Percentiles rank a stretch among this genome's conserved stretches.
These are phyloP conservation scores for Morpho helenor DNA, from an alignment of 2,888 invertebrate species.

Conservation along the genomic window DNA sequence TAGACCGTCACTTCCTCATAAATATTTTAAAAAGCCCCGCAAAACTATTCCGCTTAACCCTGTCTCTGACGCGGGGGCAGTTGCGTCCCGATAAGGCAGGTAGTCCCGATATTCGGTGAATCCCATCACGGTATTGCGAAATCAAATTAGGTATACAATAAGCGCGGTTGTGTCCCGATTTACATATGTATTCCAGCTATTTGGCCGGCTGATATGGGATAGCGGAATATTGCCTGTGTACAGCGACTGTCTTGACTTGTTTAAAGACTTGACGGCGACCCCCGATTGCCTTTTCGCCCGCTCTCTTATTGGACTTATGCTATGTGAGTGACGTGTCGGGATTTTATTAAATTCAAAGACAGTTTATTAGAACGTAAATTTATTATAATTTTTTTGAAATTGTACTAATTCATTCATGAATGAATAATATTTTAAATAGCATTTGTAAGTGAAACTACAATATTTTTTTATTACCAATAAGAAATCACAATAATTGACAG, in stretches of 20 bases:
- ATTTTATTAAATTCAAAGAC: not conserved
- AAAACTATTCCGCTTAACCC: conserved; percentile 70
- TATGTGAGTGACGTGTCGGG: conserved; percentile 1
- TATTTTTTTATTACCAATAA: too few species aligned
- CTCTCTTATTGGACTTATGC: conserved; percentile 5
- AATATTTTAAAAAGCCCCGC: conserved; percentile 72
- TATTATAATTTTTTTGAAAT: too few species aligned
- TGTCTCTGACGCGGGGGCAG: conserved; percentile 50
- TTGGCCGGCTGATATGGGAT: conserved; percentile 72
- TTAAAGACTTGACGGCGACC: conserved; percentile 41
- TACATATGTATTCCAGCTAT: conserved; percentile 76
- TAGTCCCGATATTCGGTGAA: conserved; percentile 66
- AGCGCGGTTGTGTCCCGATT: conserved; percentile 70
- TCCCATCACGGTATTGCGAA: conserved; percentile 73
- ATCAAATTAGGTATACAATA: conserved; percentile 79
- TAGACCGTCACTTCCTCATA: conserved; percentile 64
- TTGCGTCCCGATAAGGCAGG: conserved; percentile 62
- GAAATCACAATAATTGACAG: too few species aligned
- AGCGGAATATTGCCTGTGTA: conserved; percentile 69
- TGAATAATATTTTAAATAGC: too few species aligned
- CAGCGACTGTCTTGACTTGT: conserved; percentile 41
- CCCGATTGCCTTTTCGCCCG: conserved; percentile 36
- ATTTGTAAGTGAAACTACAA: too few species aligned
- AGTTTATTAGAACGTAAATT: too few species aligned
- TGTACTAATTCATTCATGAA: too few species aligned